Evolutionary conservation across 2,113 vertebrate genomes (phyloP).

Genomic region (Raja brachyura): DNA sequence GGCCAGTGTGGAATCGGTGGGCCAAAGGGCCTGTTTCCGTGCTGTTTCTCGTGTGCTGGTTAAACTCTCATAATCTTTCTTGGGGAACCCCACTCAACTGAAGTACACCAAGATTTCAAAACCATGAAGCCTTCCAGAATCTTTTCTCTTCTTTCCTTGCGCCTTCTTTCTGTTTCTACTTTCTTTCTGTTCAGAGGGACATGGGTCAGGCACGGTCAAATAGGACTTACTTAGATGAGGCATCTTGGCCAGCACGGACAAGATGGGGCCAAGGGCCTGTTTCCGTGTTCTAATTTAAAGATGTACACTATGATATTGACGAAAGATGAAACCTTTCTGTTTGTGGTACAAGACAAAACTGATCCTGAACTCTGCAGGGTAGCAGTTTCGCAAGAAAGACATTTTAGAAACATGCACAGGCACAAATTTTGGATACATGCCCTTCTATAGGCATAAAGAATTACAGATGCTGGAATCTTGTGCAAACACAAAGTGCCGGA

Average conservation of each 20-base stretch:
- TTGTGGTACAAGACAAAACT: neutral
- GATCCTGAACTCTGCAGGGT: neutral
- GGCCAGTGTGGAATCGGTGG: too few relatives aligned
- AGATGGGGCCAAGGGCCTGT: too few relatives aligned
- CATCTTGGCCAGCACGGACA: too few relatives aligned
- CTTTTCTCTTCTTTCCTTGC: neutral
- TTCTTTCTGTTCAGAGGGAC: neutral
- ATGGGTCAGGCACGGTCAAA: too few relatives aligned
- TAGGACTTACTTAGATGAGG: too few relatives aligned
- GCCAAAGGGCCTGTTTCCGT: too few relatives aligned
- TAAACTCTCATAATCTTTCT: neutral
- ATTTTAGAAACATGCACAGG: neutral
- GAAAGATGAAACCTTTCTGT: neutral
- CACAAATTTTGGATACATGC: too few relatives aligned
- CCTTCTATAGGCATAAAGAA: too few relatives aligned
- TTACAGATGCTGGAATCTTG: too few relatives aligned
- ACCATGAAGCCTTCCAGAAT: neutral
- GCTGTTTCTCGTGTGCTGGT: neutral
- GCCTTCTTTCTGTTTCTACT: neutral
- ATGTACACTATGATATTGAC: neutral
- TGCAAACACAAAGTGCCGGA: too few relatives aligned
- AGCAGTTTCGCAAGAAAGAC: neutral
- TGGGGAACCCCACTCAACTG: neutral
- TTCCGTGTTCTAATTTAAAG: too few relatives aligned
- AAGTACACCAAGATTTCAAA: neutral